Conservation (phyloP, 2,888 invertebrate species). For the Tridacna gigas region DNA sequence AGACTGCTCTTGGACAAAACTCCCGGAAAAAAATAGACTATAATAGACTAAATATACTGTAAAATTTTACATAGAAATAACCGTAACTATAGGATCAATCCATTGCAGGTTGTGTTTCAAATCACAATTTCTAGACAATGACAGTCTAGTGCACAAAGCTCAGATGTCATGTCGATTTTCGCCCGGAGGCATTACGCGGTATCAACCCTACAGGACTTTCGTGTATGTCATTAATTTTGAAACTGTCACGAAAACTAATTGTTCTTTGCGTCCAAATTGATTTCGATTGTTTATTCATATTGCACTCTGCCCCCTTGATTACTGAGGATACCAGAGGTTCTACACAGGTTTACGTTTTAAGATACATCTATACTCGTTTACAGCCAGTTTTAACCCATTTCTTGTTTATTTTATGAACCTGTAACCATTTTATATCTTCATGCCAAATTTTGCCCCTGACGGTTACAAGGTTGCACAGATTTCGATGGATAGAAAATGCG, state of each 20-base stretch:
- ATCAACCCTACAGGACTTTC: constrained; percentile 4
- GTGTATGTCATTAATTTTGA: constrained; percentile 6
- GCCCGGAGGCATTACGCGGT: neutral
- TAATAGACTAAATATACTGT: too few species aligned
- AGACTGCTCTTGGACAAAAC: too few species aligned
- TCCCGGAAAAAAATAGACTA: too few species aligned
- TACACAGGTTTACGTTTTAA: neutral
- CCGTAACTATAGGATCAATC: too few species aligned
- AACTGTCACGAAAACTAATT: constrained; percentile 25
- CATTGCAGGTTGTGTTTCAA: too few species aligned
- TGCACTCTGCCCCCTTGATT: neutral
- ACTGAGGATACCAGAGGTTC: too few species aligned
- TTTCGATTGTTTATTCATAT: constrained; percentile 11
- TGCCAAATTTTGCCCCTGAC: too few species aligned
- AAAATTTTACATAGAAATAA: too few species aligned
- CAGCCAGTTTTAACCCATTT: neutral
- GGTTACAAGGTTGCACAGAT: too few species aligned
- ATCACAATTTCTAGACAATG: neutral
- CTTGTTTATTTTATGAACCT: too few species aligned
- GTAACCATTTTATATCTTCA: too few species aligned
- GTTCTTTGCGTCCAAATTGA: constrained; percentile 7
- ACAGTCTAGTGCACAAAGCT: neutral
- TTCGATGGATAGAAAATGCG: too few species aligned
- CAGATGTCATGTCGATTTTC: neutral
- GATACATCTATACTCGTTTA: neutral